Evolutionary conservation across 2,797 vertebrate species (phyloP).

Genomic region (Dicrostonyx torquatus): DNA sequence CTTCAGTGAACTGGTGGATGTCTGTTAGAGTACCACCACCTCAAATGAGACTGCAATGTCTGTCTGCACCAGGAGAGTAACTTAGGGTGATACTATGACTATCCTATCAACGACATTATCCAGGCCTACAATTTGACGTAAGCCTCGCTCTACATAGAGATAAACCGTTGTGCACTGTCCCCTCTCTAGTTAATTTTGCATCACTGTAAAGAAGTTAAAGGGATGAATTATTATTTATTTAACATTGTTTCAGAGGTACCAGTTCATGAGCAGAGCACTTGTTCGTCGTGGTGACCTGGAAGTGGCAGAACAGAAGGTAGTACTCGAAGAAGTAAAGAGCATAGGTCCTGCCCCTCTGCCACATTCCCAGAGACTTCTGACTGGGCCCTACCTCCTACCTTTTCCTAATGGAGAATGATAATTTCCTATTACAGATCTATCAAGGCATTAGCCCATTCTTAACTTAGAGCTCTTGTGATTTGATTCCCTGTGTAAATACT

Average conservation of each 20-base stretch:
- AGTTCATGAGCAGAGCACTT: not conserved
- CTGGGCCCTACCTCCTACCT: not conserved
- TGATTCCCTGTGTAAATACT: not conserved
- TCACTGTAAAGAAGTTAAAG: not conserved
- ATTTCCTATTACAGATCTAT: not conserved
- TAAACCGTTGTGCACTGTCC: not conserved
- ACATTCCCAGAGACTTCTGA: not conserved
- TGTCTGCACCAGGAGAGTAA: not conserved
- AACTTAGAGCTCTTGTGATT: not conserved
- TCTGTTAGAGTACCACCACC: not conserved
- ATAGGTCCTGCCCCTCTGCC: too few species aligned
- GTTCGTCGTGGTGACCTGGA: not conserved
- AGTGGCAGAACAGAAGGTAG: not conserved
- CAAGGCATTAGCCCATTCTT: not conserved
- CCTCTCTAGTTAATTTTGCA: not conserved
- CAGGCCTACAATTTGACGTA: not conserved
- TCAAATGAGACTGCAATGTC: not conserved
- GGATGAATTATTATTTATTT: not conserved
- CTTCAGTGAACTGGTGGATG: not conserved
- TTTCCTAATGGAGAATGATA: not conserved
- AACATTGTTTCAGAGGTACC: not conserved
- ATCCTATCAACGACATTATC: not conserved
- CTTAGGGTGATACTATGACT: not conserved
- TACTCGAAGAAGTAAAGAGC: not conserved
- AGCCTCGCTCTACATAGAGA: slow-evolving; percentile 6